Evolutionary conservation across 2,888 invertebrate species (phyloP).

Genomic region (Rotaria sp.): DNA sequence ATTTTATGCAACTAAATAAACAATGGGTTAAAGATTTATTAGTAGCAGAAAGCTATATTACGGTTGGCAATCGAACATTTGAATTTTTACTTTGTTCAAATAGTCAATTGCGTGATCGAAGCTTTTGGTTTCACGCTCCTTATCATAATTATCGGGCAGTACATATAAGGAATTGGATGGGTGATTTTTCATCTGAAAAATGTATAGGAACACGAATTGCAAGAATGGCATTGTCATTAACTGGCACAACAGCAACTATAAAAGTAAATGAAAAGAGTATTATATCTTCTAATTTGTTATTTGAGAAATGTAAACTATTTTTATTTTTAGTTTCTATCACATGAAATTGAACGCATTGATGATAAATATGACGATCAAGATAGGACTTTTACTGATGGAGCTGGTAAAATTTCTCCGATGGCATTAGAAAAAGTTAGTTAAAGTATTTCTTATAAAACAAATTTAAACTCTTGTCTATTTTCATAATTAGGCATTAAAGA

Average conservation of each 20-base stretch:
- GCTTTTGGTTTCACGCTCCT: constrained; percentile 44
- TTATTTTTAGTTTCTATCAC: background rate
- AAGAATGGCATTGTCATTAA: constrained; percentile 54
- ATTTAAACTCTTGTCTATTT: too few species aligned
- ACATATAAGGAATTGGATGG: constrained; percentile 43
- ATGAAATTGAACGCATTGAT: background rate
- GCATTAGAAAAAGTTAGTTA: background rate
- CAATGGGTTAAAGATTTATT: background rate
- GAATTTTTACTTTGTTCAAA: constrained; percentile 44
- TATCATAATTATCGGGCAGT: constrained; percentile 41
- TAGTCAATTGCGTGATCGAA: constrained; percentile 45
- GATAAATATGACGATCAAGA: background rate
- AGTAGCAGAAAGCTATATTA: background rate
- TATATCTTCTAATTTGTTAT: background rate
- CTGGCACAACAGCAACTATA: constrained; percentile 41
- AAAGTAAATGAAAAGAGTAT: background rate
- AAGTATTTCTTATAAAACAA: too few species aligned
- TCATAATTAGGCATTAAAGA: background rate
- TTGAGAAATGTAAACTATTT: background rate
- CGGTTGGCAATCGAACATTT: constrained; percentile 42
- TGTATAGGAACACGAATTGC: constrained; percentile 51
- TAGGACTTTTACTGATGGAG: background rate
- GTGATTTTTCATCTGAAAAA: constrained; percentile 43
- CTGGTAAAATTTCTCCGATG: background rate
- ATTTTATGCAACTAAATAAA: background rate